These are phyloP conservation scores for Cheilosia pagana DNA, from an alignment of 2,888 invertebrate species.

Conservation along the genomic window DNA sequence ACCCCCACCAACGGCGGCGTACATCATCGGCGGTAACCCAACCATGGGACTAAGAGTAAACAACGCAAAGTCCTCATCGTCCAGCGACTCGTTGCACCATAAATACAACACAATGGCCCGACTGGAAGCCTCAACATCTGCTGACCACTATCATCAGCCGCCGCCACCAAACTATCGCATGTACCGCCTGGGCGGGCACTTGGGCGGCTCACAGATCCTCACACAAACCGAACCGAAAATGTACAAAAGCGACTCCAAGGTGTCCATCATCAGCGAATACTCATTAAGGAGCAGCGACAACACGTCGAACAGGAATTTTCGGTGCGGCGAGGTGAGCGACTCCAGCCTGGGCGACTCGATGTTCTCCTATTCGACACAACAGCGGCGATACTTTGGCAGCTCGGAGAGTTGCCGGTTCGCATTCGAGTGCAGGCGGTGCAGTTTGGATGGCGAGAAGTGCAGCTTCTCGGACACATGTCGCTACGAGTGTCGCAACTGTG, in stretches of 20 bases:
- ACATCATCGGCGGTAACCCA: conserved; percentile 31
- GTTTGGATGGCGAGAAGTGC: conserved; percentile 82
- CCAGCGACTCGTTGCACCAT: conserved; percentile 82
- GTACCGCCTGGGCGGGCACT: conserved; percentile 80
- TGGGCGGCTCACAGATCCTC: conserved; percentile 81
- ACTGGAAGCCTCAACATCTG: conserved; percentile 78
- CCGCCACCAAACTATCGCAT: conserved; percentile 76
- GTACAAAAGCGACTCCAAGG: conserved; percentile 83
- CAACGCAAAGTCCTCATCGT: conserved; percentile 83
- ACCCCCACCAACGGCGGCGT: conserved; percentile 42
- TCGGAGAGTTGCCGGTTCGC: conserved; percentile 83
- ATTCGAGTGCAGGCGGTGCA: conserved; percentile 83
- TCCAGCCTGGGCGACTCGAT: conserved; percentile 81
- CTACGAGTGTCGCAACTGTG: conserved; percentile 83
- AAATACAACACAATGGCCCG: conserved; percentile 81
- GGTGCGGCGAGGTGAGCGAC: conserved; percentile 80
- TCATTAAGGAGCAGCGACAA: conserved; percentile 83
- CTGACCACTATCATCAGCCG: conserved; percentile 76
- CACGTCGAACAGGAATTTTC: conserved; percentile 77
- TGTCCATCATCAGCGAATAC: conserved; percentile 82
- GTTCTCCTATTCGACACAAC: conserved; percentile 79
- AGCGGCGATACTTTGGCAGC: conserved; percentile 82
- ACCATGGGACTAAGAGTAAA: conserved; percentile 71
- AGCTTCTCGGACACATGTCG: conserved; percentile 83
- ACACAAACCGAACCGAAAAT: conserved; percentile 81